Evolutionary conservation across 2,888 invertebrate species (phyloP), one percentile per base, ranked within the genome.

Genomic region (Synergus umbraculus): DNA sequence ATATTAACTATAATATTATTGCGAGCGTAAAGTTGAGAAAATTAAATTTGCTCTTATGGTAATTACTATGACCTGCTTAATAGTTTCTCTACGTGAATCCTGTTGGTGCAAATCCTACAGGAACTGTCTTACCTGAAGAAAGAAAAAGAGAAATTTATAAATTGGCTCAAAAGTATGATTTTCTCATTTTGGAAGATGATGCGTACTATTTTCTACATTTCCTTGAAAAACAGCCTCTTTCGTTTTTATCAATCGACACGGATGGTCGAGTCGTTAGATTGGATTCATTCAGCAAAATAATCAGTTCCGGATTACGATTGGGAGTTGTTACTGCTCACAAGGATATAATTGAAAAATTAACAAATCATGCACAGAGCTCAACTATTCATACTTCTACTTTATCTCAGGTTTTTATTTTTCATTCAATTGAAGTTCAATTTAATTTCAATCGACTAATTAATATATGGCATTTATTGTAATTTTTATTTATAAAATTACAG

Each of bases 181-280:
- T 97, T 41, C 86, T 97, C 9, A 96, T 97, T 76, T 82, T 97
- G 4, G 97, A 97, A 89, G 97, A 97, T 86, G 97, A 97, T 88
- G 95, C 97, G 0, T 97, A 97, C 87, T 96, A 94, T 91, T 96
- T 96, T 87, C 91, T 97, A 83, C 95, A 96, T 89, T 97, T 96
- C 90, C 89, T 94, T 85, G 93, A 94, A 93, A 88, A 93, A 49
- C 92, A 92, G 60, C 93, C 95, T 0, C 93, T 93, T 0, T 95
- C 96, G 0, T 96, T 96, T 87, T 92, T 97, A 0, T 96, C 96
- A 0, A 84, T 97, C 90, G 97, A 97, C 90, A 94, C 93, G 0
- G 95, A 96, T 86, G 96, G 96, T 0, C 94, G 96, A 10, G 97
- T 97, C 4, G 87, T 97, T 29, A 93, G 97, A 44, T 93, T 96